Conservation (phyloP, 2,888 invertebrate genomes). For the Acholoe squamosa region DNA sequence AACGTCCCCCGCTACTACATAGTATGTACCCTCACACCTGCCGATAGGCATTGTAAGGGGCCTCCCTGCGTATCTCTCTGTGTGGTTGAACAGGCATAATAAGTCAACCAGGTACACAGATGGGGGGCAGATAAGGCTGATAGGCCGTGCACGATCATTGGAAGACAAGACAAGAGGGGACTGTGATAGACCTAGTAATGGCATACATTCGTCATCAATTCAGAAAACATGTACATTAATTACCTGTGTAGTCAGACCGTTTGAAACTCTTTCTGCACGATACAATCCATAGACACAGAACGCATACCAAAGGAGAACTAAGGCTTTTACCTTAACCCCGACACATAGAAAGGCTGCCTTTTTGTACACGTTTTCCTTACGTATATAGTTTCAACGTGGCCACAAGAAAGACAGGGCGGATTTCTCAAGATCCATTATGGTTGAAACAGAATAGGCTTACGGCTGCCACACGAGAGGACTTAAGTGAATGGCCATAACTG, state of each 20-base stretch:
- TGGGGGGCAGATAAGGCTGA: background rate
- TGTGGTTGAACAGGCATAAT: background rate
- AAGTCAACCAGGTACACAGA: background rate
- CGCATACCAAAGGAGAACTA: background rate
- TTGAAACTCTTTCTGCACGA: no score
- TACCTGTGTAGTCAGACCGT: background rate
- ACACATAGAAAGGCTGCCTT: background rate
- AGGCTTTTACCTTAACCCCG: background rate
- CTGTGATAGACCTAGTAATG: background rate
- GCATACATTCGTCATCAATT: background rate
- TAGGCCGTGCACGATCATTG: background rate
- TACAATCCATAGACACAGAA: background rate
- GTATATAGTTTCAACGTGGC: background rate
- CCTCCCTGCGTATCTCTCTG: background rate
- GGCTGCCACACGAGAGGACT: conserved; percentile 13
- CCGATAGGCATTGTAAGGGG: background rate
- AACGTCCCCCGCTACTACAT: background rate
- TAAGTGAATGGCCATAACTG: conserved; percentile 12
- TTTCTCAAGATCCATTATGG: conserved; percentile 11
- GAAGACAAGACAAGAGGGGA: background rate
- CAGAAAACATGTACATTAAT: conserved; percentile 20
- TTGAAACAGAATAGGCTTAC: conserved; percentile 16
- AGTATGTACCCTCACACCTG: background rate
- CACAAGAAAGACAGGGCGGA: background rate
- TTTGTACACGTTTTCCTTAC: conserved; percentile 13